These are phyloP conservation scores for Pangasius sanitwongsei DNA, from an alignment of 2,797 vertebrate genomes.

Conservation along the genomic window DNA sequence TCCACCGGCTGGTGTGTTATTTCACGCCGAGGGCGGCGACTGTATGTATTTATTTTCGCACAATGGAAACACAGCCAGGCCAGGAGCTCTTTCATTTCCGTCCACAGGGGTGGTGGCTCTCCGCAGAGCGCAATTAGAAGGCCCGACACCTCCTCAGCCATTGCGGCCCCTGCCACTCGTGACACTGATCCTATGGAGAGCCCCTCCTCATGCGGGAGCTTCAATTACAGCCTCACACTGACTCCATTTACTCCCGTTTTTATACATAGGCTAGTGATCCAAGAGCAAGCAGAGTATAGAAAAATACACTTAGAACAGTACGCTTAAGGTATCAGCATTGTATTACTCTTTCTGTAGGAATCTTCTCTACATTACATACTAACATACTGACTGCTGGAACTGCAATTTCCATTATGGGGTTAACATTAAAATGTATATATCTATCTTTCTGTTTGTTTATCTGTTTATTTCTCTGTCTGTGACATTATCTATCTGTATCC, in stretches of 20 bases:
- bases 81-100: conserved; percentile 58
- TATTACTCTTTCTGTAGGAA: background rate
- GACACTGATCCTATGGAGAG: conserved; percentile 60
- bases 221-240: conserved; percentile 58
- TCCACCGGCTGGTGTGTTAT: conserved; percentile 65
- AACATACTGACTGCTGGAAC: background rate
- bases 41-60: conserved; percentile 68
- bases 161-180: conserved; percentile 49
- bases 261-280: conserved; percentile 36
- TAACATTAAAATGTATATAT: background rate
- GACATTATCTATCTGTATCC: background rate
- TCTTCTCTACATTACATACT: background rate
- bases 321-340: background rate
- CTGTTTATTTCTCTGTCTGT: background rate
- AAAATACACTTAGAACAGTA: background rate
- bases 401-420: background rate
- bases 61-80: conserved; percentile 63
- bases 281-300: conserved; percentile 32
- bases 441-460: background rate
- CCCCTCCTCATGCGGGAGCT: conserved; percentile 29
- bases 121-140: conserved; percentile 66
- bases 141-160: conserved; percentile 52
- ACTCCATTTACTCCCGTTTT: conserved; percentile 40
- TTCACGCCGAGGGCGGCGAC: conserved; percentile 66
- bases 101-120: conserved; percentile 61